Base-by-base conservation (phyloP, 2,113 vertebrate species). In the Ciconia stormi region DNA sequence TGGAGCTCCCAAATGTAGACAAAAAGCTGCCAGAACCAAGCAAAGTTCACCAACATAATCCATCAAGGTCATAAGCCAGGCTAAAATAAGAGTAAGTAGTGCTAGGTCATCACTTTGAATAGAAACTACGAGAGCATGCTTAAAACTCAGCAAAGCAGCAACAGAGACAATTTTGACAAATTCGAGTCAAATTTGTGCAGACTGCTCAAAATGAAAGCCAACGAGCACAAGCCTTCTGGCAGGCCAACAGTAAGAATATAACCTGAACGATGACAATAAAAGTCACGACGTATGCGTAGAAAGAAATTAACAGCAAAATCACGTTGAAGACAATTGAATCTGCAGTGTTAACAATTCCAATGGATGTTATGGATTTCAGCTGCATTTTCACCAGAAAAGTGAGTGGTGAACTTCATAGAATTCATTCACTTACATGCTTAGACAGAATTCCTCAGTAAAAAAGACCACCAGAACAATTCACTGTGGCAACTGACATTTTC, bases 241-340 rank as follows among this genome's bases (percentile, higher is more conserved):
- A 34, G 18, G 15, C 11, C 36, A 81, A 44, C 10, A 3, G 20
- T 34, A 50, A 79, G 36, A 52, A 30, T 7, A 40, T 17, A 46
- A 46, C 10, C 38, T 10, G 17, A 56, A 15, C 4, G 4, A 52
- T 11, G 34, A 76, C 76, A 76, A 58, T 27, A 72, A 15, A 38
- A 62, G 26, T 74, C 42, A 50, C 2, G 3, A 63, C 8, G 6
- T 9, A 62, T 1, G 2, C 26, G 22, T 4, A 23, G 11, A 32
- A 47, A 22, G 26, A 61, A 53, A 20, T 23, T 9, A 61, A 52
- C 27, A 47, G 42, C 32, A 58, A 56, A 82, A 20, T 22, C 23
- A 72, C 0, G 1, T 4, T 67, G 26, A 42, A 59, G 40, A 59
- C 61, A 73, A 36, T 0, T 21, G n/a, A 32, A 36, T 20, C 12